Conservation (phyloP, 2,797 vertebrate species). For the Epinephelus malabaricus region DNA sequence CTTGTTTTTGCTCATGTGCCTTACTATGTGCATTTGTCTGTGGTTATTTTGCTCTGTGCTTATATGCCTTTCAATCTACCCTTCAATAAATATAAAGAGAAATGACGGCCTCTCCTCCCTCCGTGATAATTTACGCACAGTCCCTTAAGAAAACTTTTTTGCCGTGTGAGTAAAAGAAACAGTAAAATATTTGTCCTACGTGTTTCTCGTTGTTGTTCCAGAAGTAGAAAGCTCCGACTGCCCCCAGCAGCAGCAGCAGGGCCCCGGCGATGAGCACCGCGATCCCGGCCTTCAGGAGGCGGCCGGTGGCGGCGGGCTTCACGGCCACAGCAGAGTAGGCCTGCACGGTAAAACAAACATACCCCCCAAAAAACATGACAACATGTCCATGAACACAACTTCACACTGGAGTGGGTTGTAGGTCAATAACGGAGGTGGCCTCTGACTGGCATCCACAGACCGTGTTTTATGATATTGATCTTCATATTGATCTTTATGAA, state of each 20-base stretch:
- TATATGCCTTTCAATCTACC: too few relatives aligned
- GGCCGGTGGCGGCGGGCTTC: slow-evolving; percentile 85
- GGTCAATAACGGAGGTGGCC: not conserved
- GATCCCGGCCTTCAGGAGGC: slow-evolving; percentile 90
- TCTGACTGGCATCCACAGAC: not conserved
- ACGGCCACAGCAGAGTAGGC: slow-evolving; percentile 88
- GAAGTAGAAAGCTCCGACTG: slow-evolving; percentile 93
- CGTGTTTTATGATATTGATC: too few relatives aligned
- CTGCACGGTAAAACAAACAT: slow-evolving; percentile 69
- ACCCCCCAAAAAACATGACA: too few relatives aligned
- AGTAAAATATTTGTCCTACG: slow-evolving; percentile 78
- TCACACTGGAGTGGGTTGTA: too few relatives aligned
- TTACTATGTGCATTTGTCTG: too few relatives aligned
- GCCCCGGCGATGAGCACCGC: slow-evolving; percentile 89
- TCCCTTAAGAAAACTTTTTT: not conserved
- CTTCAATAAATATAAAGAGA: too few relatives aligned
- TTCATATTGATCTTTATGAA: not conserved
- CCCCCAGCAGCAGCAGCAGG: slow-evolving; percentile 90
- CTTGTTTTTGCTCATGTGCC: too few relatives aligned
- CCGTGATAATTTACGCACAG: not conserved
- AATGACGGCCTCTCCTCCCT: too few relatives aligned
- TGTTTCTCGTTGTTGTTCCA: slow-evolving; percentile 94
- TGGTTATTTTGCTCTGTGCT: too few relatives aligned
- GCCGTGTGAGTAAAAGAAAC: not conserved
- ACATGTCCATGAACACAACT: too few relatives aligned